These are phyloP conservation scores for Erinaceus europaeus DNA, from an alignment of 2,113 vertebrate species.

Conservation along the genomic window DNA sequence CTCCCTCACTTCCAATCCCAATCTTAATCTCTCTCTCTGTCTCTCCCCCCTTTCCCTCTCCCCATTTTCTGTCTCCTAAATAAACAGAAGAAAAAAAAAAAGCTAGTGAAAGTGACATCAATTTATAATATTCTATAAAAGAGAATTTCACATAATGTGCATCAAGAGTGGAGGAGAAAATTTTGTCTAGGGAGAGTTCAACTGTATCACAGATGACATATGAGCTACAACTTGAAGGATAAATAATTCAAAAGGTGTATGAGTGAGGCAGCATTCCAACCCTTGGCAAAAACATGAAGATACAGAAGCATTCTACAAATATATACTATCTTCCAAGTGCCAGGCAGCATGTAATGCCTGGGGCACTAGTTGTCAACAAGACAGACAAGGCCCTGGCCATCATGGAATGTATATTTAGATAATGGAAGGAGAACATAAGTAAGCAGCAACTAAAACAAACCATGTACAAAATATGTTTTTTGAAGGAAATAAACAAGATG, in stretches of 20 bases:
- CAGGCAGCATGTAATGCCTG: not conserved
- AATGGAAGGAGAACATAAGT: not conserved
- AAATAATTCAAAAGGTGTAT: not conserved
- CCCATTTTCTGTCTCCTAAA: no score
- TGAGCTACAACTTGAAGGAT: not conserved
- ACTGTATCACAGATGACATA: not conserved
- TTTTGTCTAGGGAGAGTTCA: conserved; percentile 19
- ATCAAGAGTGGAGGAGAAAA: not conserved
- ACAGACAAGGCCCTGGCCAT: not conserved
- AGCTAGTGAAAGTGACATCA: not conserved
- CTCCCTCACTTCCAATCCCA: no score
- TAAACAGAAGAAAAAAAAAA: no score
- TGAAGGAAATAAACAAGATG: not conserved
- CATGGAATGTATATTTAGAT: not conserved
- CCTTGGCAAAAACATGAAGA: not conserved
- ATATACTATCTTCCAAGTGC: not conserved
- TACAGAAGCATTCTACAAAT: not conserved
- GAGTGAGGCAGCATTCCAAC: not conserved
- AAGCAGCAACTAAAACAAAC: conserved; percentile 1
- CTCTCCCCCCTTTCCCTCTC: no score
- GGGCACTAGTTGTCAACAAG: not conserved
- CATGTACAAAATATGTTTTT: not conserved
- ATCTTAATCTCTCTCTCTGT: no score
- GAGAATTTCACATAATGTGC: not conserved
- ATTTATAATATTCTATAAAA: not conserved